These are phyloP conservation scores for Melinaea marsaeus DNA, from an alignment of 2,888 invertebrate genomes.

Conservation along the genomic window DNA sequence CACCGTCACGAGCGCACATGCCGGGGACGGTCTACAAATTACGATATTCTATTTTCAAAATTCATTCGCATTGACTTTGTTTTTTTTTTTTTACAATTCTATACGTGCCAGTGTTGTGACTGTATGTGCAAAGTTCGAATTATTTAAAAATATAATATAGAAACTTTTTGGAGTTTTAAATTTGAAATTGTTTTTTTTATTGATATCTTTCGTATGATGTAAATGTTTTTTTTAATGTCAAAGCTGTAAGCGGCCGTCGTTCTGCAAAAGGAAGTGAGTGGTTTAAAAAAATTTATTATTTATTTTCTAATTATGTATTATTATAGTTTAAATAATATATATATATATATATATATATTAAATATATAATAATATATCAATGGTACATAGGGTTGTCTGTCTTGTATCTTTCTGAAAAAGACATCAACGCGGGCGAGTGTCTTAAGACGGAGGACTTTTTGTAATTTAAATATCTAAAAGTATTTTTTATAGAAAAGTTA, in stretches of 20 bases:
- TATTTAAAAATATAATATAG: neutral
- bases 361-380: too few species aligned
- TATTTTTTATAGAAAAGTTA: too few species aligned
- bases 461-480: too few species aligned
- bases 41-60: slow-evolving; percentile 42
- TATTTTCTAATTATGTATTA: neutral
- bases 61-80: slow-evolving; percentile 4
- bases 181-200: neutral
- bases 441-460: too few species aligned
- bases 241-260: neutral
- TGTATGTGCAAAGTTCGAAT: slow-evolving; percentile 13
- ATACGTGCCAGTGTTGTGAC: slow-evolving; percentile 25
- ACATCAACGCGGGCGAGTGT: slow-evolving; percentile 51
- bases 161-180: slow-evolving; percentile 3
- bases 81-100: slow-evolving; percentile 8
- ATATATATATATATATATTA: too few species aligned
- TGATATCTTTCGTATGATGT: slow-evolving; percentile 9
- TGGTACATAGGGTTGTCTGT: neutral
- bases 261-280: slow-evolving; percentile 7
- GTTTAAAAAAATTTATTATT: slow-evolving; percentile 8
- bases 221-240: slow-evolving; percentile 13
- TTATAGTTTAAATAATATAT: too few species aligned
- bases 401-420: slow-evolving; percentile 39
- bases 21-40: slow-evolving; percentile 32
- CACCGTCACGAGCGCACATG: slow-evolving; percentile 66